Evolutionary conservation across 2,888 invertebrate genomes (phyloP).

Genomic region (Netelia inedita): DNA sequence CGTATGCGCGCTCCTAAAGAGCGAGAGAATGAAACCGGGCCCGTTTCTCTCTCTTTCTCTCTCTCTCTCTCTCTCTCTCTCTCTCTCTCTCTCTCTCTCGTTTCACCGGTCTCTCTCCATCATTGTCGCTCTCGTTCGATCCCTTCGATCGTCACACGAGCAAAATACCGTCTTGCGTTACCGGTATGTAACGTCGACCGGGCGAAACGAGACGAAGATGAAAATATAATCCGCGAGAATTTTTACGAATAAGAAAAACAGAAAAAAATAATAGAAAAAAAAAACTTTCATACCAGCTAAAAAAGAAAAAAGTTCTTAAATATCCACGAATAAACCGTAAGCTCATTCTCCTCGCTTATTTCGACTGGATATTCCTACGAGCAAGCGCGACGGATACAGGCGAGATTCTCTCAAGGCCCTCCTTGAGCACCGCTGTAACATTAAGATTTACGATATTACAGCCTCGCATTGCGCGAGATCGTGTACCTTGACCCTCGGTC

Average conservation of each 20-base stretch:
- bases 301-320: constrained; percentile 2
- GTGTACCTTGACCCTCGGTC: constrained; percentile 48
- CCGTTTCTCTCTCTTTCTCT: constrained; percentile 16
- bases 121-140: constrained; percentile 64
- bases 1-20: constrained; percentile 68
- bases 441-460: constrained; percentile 39
- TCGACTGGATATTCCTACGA: not conserved
- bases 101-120: constrained; percentile 60
- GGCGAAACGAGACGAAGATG: not conserved
- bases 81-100: constrained; percentile 77
- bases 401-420: constrained; percentile 1
- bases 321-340: constrained; percentile 3
- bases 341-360: not conserved
- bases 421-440: constrained; percentile 17
- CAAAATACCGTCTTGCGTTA: constrained; percentile 23
- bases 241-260: constrained; percentile 9
- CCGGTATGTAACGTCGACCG: not conserved
- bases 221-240: not conserved
- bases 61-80: constrained; percentile 45
- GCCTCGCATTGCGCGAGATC: constrained; percentile 23
- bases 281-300: not conserved
- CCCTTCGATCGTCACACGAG: constrained; percentile 64
- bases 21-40: constrained; percentile 55
- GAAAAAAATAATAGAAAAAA: constrained; percentile 20
- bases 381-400: not conserved